Percentiles rank a stretch among this genome's conserved stretches.
These are phyloP conservation scores for Parthenolecanium corni DNA, from an alignment of 2,888 invertebrate species.

Conservation along the genomic window DNA sequence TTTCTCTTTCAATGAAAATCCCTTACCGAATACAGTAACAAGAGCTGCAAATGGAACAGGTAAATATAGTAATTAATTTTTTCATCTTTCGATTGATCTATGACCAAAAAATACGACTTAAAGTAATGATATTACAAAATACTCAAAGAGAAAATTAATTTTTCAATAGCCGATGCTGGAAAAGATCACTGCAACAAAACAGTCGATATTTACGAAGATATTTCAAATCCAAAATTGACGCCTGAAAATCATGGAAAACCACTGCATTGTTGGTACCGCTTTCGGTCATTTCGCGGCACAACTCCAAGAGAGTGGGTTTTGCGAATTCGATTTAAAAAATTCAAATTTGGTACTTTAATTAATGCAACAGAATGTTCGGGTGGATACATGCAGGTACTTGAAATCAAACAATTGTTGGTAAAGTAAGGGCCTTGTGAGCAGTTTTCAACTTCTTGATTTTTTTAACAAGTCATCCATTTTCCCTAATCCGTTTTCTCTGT, in stretches of 20 bases:
- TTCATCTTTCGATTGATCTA: no score
- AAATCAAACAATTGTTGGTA: neutral
- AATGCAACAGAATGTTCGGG: conserved; percentile 81
- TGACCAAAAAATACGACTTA: no score
- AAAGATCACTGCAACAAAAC: conserved; percentile 83
- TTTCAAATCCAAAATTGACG: conserved; percentile 75
- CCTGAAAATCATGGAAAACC: conserved; percentile 70
- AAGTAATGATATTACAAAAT: no score
- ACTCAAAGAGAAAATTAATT: no score
- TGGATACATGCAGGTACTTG: conserved; percentile 71
- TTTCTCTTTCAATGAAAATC: no score
- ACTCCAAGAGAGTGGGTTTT: conserved; percentile 83
- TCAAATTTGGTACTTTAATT: conserved; percentile 75
- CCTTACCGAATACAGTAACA: no score
- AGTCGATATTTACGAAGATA: conserved; percentile 84
- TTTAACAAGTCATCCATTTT: no score
- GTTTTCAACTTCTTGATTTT: neutral
- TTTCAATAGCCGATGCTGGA: conserved; percentile 1
- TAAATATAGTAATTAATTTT: no score
- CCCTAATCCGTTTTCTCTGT: no score
- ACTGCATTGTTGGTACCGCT: conserved; percentile 80
- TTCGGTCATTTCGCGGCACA: conserved; percentile 66
- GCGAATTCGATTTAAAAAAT: conserved; percentile 79
- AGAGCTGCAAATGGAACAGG: no score
- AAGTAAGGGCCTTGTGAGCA: neutral